Base-by-base conservation (phyloP, 2,113 vertebrate genomes). In the Pachyramphus minor region DNA sequence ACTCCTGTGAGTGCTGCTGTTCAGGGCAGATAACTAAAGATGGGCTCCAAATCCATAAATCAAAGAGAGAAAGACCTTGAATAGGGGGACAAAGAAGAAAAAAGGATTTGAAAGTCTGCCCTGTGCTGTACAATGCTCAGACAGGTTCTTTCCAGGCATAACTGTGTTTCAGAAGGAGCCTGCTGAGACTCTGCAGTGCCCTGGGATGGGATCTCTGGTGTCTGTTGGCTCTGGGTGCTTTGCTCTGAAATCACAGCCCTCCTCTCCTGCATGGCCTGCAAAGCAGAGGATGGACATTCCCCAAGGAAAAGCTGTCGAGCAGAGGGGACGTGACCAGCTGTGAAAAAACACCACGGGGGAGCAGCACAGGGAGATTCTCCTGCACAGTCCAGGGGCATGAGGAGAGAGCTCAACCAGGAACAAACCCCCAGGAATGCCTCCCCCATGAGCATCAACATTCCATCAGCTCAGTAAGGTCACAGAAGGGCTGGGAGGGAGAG, bases 21-120 rank as follows among this genome's bases (percentile, higher is more conserved):
- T 79, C 25, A 13, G 71, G 68, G 82, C 33, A 84, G 55, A 56
- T 64, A 86, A 96, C 93, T 94, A 96, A 86, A 94, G 92, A 84
- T 64, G 82, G 82, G 69, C 82, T 90, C 67, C 47, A 80, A 91
- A 85, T 71, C 68, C 92, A 94, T 78, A 90, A 93, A 96, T 94
- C 82, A 95, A 93, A 93, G 92, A 11, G 49, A 73, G 55, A 67
- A 77, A 53, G 76, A 74, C 68, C 75, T 92, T 86, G 87, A 47
- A 84, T 56, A 74, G 8, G 16, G 76, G 30, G 59, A 80, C 23
- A 86, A 90, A 90, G 59, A 84, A 73, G 50, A 19, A 85, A 90
- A 72, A 75, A 44, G 6, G 41, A 66, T 56, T 80, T 62, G 1
- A 71, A 76, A 67, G 41, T 47, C 53, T 28, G 30, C 35, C 53